Evolutionary conservation across 2,797 vertebrate species (phyloP), one percentile per base, ranked within the genome.

Genomic region (Semaprochilodus insignis): DNA sequence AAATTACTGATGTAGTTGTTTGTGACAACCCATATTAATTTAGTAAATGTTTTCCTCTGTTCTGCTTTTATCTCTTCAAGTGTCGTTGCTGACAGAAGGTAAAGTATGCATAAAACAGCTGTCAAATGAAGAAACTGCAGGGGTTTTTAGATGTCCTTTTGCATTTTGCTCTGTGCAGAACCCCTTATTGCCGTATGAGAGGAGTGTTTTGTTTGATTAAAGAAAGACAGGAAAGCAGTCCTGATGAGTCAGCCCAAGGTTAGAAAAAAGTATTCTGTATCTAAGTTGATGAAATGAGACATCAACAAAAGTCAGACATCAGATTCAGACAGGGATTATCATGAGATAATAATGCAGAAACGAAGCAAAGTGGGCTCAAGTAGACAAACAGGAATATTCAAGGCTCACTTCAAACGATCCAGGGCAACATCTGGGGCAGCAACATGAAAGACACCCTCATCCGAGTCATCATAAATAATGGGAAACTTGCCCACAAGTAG

Each of bases 221-320:
- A 8, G 7, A 36, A 74, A 74, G n/a, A 21, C 17, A 8, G 8
- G 16, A 34, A 54, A 8, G 25, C 55, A 55, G 31, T 34, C 6
- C 72, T 74, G 72, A 25, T 27, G 60, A 70, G 21, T 71, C 79
- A 27, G 40, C 65, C 62, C 65, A 77, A 82, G 36, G 81, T 36
- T 62, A 23, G 5, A 19, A 17, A n/a, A 40, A 19, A 44, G n/a
- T 82, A 25, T 54, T 62, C 48, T 54, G 71, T 27, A 62, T 62
- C 21, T 52, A 25, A 62, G 40, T n/a, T 63, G 57, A 57, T 48
- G 48, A 83, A 83, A 78, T 78, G 51, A 63, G 40, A 16, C 27
- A 48, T 69, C 62, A 77, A 21, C 40, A 62, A 52, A 13, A 0
- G 21, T 52, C 74, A 65, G 66, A 77, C 59, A 40, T 82, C 44